phyloP scores from a whole-genome alignment of 2,797 vertebrate genomes.

The Rhodeus uyekii region DNA sequence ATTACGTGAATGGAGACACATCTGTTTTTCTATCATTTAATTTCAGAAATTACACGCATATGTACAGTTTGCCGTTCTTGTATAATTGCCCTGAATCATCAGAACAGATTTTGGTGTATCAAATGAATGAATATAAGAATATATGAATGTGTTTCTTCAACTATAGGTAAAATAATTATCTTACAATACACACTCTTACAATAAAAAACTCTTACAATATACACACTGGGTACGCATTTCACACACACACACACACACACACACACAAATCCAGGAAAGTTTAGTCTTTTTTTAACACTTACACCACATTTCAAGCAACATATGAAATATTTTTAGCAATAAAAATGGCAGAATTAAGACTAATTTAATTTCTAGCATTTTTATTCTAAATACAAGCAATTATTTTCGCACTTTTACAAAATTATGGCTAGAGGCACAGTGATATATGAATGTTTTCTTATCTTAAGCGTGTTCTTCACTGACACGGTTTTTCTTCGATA shows the following conservation, averaged over 20 bases:
- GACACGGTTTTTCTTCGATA: background rate
- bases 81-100: background rate
- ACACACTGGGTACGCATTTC: no score
- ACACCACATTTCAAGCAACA: background rate
- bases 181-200: no score
- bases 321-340: background rate
- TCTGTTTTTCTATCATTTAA: constrained; percentile 20
- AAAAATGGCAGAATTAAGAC: background rate
- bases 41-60: background rate
- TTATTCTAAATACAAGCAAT: background rate
- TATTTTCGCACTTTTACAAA: background rate
- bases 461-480: background rate
- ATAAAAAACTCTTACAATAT: no score
- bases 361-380: background rate
- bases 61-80: background rate
- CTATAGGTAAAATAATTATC: background rate
- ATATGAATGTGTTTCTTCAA: background rate
- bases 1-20: constrained; percentile 6
- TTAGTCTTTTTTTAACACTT: background rate
- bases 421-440: background rate
- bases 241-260: no score
- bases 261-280: no score
- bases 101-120: background rate
- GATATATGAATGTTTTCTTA: no score
- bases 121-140: background rate